Evolutionary conservation across 2,888 invertebrate species (phyloP).

Genomic region (Aphodius granarius): DNA sequence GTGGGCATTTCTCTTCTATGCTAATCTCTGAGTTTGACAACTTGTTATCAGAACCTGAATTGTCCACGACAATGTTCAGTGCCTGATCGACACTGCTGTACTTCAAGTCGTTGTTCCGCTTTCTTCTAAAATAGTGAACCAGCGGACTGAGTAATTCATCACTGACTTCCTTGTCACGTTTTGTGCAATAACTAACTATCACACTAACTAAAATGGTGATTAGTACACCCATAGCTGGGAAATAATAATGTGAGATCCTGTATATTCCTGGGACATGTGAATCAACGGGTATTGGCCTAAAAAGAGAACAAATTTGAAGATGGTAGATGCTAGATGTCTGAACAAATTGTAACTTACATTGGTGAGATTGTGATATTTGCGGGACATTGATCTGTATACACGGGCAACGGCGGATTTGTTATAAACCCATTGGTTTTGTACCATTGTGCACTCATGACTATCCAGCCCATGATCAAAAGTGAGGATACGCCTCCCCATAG

Average conservation of each 20-base stretch:
- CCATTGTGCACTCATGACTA: slow-evolving; percentile 43
- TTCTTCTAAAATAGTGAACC: slow-evolving; percentile 50
- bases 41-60: background rate
- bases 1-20: background rate
- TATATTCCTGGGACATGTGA: slow-evolving; percentile 51
- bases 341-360: background rate
- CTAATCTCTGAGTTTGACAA: background rate
- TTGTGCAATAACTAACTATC: slow-evolving; percentile 64
- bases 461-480: slow-evolving; percentile 38
- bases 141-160: slow-evolving; percentile 62
- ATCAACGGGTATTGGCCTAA: background rate
- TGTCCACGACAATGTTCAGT: background rate
- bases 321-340: no score
- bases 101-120: background rate
- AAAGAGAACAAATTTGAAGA: slow-evolving; percentile 54
- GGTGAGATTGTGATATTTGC: background rate
- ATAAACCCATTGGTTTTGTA: slow-evolving; percentile 37
- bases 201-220: slow-evolving; percentile 63
- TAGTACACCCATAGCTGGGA: slow-evolving; percentile 64
- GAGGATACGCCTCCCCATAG: slow-evolving; percentile 21
- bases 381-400: slow-evolving; percentile 31
- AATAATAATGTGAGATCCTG: slow-evolving; percentile 69
- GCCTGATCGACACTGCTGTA: background rate
- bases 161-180: slow-evolving; percentile 60
- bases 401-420: slow-evolving; percentile 43